Base-by-base conservation (phyloP, 2,888 invertebrate genomes). In the Ichneumon xanthorius region DNA sequence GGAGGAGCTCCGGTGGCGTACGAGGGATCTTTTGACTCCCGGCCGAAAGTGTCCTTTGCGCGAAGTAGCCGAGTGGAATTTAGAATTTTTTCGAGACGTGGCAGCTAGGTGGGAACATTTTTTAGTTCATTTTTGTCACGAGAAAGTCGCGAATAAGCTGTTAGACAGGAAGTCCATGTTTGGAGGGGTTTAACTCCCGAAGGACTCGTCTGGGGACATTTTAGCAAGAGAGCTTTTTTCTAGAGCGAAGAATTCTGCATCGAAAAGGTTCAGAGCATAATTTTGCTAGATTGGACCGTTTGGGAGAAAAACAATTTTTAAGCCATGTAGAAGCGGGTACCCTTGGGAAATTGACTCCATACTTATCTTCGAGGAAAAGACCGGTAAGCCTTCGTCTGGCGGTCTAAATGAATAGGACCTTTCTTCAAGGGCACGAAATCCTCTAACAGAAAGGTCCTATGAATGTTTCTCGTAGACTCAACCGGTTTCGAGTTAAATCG, bases 361-460 rank as follows among this genome's bases (percentile, higher is more conserved):
- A 6, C 63, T 63, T 33, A 33, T 63, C 16, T 16, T 33, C 2
- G 16, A 33, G 5, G 7, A 55, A 63, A 16, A 63, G 6, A 16
- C 30, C 4, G 30, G 5, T 33, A 16, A 33, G 33, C 6, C 6
- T 16, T 33, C 6, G 30, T 63, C 30, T 3, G 33, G 11, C 63
- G 33, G 16, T 63, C 63, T 33, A 16, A n/a, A 63, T n/a, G 63
- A 16, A 63, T 33, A 63, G n/a, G n/a, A 63, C 63, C 63, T 63
- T 63, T 16, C 7, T 33, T 6, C 2, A 4, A 30, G 63, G 7
- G 30, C 33, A n/a, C 63, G 11, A 63, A 33, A 63, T 63, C 16
- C 63, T 63, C 63, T 63, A 63, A 26, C 26, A 63, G 30, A 63
- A 33, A 16, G 63, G 11, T 33, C 2, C 6, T 1, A 0, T 6